Conservation (phyloP, 2,888 invertebrate species). For the Vannuccia rotundouncinata region DNA sequence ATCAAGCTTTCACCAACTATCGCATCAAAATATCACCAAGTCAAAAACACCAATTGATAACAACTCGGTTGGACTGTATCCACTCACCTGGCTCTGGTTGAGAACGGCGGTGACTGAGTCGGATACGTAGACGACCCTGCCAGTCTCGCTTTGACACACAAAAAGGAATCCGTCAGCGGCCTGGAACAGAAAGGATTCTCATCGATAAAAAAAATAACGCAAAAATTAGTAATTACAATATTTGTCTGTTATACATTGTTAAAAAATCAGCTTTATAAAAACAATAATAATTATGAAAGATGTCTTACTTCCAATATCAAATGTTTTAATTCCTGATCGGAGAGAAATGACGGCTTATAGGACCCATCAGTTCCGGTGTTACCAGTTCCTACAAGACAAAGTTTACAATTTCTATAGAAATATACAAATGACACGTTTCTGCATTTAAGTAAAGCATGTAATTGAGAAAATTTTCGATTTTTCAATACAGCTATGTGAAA, state of each 20-base stretch:
- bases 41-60: no score
- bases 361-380: conserved; percentile 89
- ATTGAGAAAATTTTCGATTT: no score
- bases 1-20: no score
- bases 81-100: conserved; percentile 87
- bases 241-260: background rate
- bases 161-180: conserved; percentile 97
- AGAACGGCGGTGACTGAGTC: conserved; percentile 95
- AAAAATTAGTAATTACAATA: conserved; percentile 12
- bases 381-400: conserved; percentile 68
- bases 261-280: background rate
- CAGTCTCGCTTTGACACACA: conserved; percentile 92
- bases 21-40: no score
- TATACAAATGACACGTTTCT: no score
- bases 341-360: conserved; percentile 95
- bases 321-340: conserved; percentile 97
- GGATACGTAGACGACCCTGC: conserved; percentile 91
- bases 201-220: background rate
- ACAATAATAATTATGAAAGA: background rate
- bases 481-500: no score
- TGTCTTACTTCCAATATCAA: conserved; percentile 74
- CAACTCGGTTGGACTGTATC: no score
- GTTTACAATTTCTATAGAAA: no score
- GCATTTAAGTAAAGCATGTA: no score
- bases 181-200: conserved; percentile 47